Percentiles rank a stretch among this genome's conserved stretches.
These are phyloP conservation scores for Brachypteracias leptosomus DNA, from an alignment of 2,113 vertebrate species.

Conservation along the genomic window DNA sequence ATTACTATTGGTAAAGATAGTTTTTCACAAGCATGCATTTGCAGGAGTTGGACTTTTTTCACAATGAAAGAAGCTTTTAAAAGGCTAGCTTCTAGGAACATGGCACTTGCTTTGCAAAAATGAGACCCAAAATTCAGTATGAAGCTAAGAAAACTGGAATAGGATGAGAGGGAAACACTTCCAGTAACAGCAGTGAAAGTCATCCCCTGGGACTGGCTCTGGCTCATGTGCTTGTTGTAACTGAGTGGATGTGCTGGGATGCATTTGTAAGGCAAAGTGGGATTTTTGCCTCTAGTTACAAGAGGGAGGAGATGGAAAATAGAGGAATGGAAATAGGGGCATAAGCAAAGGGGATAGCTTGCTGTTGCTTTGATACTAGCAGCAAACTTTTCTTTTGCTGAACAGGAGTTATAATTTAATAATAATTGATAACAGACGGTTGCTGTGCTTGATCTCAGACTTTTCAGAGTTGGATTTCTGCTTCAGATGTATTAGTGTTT, in stretches of 20 bases:
- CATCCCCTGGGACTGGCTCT: neutral
- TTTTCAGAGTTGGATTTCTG: neutral
- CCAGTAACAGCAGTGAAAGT: neutral
- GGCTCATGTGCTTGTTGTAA: rapidly evolving
- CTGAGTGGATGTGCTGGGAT: neutral
- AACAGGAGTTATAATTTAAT: neutral
- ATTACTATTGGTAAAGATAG: neutral
- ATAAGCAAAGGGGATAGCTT: neutral
- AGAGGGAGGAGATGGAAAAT: neutral
- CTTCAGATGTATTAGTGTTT: neutral
- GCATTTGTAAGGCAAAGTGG: neutral
- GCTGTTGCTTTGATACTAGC: neutral
- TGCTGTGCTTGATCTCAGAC: neutral
- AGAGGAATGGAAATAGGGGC: neutral
- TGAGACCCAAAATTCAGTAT: neutral
- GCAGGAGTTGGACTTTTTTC: neutral
- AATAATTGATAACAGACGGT: neutral
- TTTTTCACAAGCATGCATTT: neutral
- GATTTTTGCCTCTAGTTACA: neutral
- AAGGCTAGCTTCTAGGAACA: neutral
- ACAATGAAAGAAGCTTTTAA: neutral
- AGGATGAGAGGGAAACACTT: neutral
- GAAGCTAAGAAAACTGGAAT: neutral
- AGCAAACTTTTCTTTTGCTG: neutral
- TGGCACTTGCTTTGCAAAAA: neutral